These are phyloP conservation scores for Podarcis cretensis DNA, from an alignment of 2,113 vertebrate genomes.

Conservation along the genomic window DNA sequence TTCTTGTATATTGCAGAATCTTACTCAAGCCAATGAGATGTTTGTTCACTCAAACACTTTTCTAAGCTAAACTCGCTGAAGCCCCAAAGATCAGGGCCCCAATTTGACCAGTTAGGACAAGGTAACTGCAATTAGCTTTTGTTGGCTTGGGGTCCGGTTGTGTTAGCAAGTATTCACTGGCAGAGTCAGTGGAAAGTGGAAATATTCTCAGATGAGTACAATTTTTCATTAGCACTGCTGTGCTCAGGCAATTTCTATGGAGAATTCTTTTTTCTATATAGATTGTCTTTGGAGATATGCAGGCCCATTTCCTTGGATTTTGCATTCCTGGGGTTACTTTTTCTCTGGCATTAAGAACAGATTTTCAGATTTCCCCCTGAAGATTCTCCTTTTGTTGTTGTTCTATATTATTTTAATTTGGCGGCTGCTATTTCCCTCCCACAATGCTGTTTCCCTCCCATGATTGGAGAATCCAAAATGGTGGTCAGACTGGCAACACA, in stretches of 20 bases:
- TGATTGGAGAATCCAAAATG: too few relatives aligned
- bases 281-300: background rate
- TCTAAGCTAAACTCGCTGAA: background rate
- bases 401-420: too few relatives aligned
- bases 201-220: background rate
- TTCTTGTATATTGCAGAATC: background rate
- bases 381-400: too few relatives aligned
- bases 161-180: background rate
- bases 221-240: background rate
- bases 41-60: background rate
- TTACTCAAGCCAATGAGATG: background rate
- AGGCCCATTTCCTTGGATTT: background rate
- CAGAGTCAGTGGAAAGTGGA: background rate
- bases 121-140: too few relatives aligned
- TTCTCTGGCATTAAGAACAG: background rate
- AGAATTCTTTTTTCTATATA: background rate
- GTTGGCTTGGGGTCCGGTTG: background rate
- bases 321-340: background rate
- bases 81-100: background rate
- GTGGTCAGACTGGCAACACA: too few relatives aligned
- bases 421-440: too few relatives aligned
- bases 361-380: too few relatives aligned
- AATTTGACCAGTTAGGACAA: background rate
- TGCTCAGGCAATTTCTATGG: background rate
- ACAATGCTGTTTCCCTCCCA: too few relatives aligned